A percentile compares a stretch with the other conserved stretches of the same genome.
These are phyloP conservation scores for Yoshiicerus persimilis DNA, from an alignment of 1,140 invertebrate genomes.

Conservation along the genomic window DNA sequence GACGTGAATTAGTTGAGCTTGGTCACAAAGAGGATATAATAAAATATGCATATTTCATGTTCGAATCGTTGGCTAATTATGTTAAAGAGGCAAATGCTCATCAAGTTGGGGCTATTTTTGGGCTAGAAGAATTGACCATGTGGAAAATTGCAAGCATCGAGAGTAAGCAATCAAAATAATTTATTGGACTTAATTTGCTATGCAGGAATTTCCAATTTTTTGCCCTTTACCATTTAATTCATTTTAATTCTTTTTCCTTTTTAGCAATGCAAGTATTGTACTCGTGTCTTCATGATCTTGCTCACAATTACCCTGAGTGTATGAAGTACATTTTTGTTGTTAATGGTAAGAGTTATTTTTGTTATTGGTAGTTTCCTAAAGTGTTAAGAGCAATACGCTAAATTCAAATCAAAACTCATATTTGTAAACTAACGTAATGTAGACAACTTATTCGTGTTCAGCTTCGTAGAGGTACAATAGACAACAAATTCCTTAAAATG, in stretches of 20 bases:
- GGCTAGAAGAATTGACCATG: not conserved
- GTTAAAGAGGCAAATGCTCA: not conserved
- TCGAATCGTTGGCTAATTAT: not conserved
- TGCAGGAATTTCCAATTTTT: not conserved
- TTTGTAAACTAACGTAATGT: too few relatives aligned
- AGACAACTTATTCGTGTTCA: too few relatives aligned
- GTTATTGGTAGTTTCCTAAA: too few relatives aligned
- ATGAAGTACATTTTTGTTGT: not conserved
- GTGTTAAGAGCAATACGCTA: too few relatives aligned
- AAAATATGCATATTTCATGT: conserved; percentile 3
- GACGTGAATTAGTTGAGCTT: not conserved
- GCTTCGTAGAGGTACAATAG: too few relatives aligned
- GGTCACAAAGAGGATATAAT: not conserved
- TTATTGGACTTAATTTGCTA: not conserved
- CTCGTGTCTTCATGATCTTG: not conserved
- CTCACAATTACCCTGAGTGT: conserved; percentile 23
- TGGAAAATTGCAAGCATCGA: conserved; percentile 17
- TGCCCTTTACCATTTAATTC: not conserved
- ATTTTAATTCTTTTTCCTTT: not conserved
- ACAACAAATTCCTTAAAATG: too few relatives aligned
- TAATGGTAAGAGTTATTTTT: not conserved
- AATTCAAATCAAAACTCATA: too few relatives aligned
- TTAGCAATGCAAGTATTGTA: conserved; percentile 14
- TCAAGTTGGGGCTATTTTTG: not conserved
- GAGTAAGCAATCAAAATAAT: not conserved